Evolutionary conservation across 2,888 invertebrate species (phyloP), one percentile per base, ranked within the genome.

Genomic region (Tineola bisselliella): DNA sequence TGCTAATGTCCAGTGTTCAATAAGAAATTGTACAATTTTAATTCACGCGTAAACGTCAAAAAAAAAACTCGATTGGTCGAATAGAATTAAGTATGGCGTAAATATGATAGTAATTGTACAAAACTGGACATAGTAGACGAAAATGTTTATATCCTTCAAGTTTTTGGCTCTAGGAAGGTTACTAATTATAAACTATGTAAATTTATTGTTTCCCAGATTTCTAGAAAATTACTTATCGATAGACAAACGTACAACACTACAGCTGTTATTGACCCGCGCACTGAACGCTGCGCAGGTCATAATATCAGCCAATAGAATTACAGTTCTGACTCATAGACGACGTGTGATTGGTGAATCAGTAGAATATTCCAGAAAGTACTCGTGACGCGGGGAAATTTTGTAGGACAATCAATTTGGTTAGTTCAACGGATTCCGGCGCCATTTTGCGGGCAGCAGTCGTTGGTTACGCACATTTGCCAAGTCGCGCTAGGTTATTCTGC

Each of bases 391-490:
- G 64, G 72, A 76, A 73, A 75, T 71, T 68, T 71, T 68, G 67
- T 69, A 62, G 68, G 65, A 64, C 65, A 71, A 68, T 77, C 78
- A 72, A 79, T 66, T 74, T 68, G n/a, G 15, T 73, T 67, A 64
- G 65, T 64, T 66, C 67, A 65, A 67, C 66, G 65, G 64, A 25
- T 25, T 64, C 66, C 64, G 12, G 64, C 76, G 75, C 76, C 78
- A 77, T 76, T 72, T 79, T 74, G 70, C 73, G 73, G 76, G 73
- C 72, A 76, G 81, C 81, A 81, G 75, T 82, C 82, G 83, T 77
- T 81, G 80, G 81, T 84, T 84, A 84, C 79, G 84, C 86, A 84
- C 84, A 63, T 77, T 79, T 79, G 77, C 82, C 75, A 79, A 74
- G 77, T 74, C 74, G 77, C 73, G 71, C 70, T 75, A 75, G 70